Base-by-base conservation (phyloP, 2,888 invertebrate species). In the Ophioninae sp. region DNA sequence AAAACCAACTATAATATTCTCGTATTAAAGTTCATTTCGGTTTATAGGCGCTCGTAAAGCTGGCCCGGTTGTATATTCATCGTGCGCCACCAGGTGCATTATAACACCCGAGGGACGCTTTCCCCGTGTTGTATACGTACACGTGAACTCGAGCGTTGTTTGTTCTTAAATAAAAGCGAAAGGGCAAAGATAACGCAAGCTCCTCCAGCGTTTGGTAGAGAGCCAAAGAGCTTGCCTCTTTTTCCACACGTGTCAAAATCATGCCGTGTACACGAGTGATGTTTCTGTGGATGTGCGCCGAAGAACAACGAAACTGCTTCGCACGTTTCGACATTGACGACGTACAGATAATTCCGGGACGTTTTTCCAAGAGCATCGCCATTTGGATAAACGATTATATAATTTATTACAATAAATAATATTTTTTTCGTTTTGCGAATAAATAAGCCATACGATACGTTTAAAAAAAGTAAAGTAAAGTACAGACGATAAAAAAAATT, bases 21-120 rank as follows among this genome's bases (percentile, higher is more conserved):
- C 89, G 89, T 90, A 90, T 90, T 88, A 89, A 89, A 88, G 89
- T 88, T 88, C 88, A 87, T 89, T 89, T 88, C 88, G 86, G 88
- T 91, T 91, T 91, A 91, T 87, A 87, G 83, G 84, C 57, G 75
- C 86, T 90, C 91, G 89, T 91, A 91, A 91, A 91, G 75, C 64
- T 72, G 21, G 20, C 76, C 78, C 56, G 79, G 82, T 77, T 80
- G 85, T 86, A 85, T 86, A 86, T 87, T 87, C 85, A 77, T 59
- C 70, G 75, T 86, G 86, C 85, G 81, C 85, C 87, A 88, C 87
- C 88, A 88, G 88, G 85, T 89, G 89, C 88, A 90, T 90, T 90
- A 89, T 90, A 90, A 88, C 83, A 81, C 80, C 73, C 80, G 73
- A 79, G 85, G 77, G 76, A 82, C 73, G 83, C 70, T 68, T 72